Evolutionary conservation across 2,797 vertebrate species (phyloP), one percentile per base, ranked within the genome.

Genomic region (Sebastes jordani): DNA sequence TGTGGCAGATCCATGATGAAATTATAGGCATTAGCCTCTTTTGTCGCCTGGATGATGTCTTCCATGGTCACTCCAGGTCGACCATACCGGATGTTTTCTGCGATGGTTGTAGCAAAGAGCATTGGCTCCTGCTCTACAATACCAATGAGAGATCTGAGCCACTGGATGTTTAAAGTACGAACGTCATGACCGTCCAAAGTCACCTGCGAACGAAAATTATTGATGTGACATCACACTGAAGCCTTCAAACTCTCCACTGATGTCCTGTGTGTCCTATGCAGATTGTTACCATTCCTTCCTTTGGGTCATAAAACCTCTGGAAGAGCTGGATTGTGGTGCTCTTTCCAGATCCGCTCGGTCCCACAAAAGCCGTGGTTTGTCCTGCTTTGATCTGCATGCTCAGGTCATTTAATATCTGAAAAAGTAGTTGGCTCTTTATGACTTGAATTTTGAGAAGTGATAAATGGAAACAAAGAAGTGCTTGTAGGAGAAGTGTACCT

Each of bases 41-140:
- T 96, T 59, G 96, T 54, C 2, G 95, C 96, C 27, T 92, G 67
- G 69, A 95, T 90, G 7, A 97, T 89, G 42, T 96, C 94, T 5
- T 95, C 95, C 92, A 93, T 94, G 36, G 86, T 92, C 27, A 95
- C 95, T 18, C 87, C 95, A 4, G 92, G 74, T 71, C 89, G 90
- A 22, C 96, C 95, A 20, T 87, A 96, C 32, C 91, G 85, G 59
- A 97, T 95, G 86, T 96, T 97, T 81, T 96, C 96, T 20, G 90
- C 90, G 11, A 97, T 96, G 23, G 95, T 96, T 60, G 96, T 96
- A 32, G 94, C 83, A 76, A 97, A 97, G 65, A 97, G 88, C 62
- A 94, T 91, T 1, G 96, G 96, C 73, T 97, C 96, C 86, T 97
- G 96, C 74, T 96, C 95, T 25, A 96, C 96, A 11, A 96, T 86